A percentile compares a stretch with the other conserved stretches of the same genome.
These are phyloP conservation scores for Turdus rufiventris DNA, from an alignment of 2,113 vertebrate species.

Conservation along the genomic window DNA sequence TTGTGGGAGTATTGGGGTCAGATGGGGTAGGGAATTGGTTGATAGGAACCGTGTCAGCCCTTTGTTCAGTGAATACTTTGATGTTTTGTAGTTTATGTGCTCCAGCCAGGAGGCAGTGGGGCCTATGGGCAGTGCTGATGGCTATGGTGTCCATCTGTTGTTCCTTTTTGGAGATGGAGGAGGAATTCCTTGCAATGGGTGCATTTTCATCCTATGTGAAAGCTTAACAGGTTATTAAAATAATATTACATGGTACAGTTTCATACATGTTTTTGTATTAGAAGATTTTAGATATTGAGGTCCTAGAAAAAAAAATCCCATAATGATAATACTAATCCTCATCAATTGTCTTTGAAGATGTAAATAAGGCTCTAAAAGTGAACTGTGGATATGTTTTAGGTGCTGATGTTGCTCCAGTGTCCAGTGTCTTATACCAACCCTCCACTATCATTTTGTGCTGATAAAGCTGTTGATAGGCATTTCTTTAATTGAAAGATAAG, in stretches of 20 bases:
- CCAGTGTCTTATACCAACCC: background rate
- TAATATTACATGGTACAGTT: fast-evolving
- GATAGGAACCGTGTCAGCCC: background rate
- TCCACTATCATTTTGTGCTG: background rate
- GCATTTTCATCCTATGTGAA: background rate
- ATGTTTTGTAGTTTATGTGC: fast-evolving
- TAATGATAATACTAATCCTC: background rate
- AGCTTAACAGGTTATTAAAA: background rate
- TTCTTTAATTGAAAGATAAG: background rate
- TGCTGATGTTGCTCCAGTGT: background rate
- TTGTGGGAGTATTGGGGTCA: background rate
- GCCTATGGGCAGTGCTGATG: background rate
- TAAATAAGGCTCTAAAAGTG: background rate
- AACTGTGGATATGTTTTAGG: background rate
- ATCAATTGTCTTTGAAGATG: background rate
- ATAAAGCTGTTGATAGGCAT: background rate
- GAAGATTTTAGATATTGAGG: background rate
- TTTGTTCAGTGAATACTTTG: background rate
- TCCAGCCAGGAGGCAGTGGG: background rate
- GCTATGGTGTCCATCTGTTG: background rate
- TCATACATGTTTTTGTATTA: background rate
- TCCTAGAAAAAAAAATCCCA: background rate
- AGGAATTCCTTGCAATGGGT: background rate
- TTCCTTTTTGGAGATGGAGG: background rate
- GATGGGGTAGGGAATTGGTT: fast-evolving